Evolutionary conservation across 2,888 invertebrate genomes (phyloP).

Genomic region (Acronicta leporina): DNA sequence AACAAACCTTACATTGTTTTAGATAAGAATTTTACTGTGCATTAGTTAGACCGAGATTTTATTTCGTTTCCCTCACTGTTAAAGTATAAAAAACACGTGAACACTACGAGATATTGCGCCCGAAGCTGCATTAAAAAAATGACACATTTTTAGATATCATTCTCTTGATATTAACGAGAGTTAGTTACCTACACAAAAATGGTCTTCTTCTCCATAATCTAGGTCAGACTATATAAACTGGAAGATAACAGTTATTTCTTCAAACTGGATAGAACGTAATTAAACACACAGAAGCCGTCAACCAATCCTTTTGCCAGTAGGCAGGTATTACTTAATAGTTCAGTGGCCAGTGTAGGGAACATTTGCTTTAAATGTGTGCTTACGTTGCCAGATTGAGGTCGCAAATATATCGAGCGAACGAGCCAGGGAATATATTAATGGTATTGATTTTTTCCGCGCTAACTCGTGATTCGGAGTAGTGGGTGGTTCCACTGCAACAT

Average conservation of each 20-base stretch:
- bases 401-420: conserved; percentile 33
- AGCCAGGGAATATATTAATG: conserved; percentile 40
- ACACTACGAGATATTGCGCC: conserved; percentile 19
- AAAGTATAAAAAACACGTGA: conserved; percentile 20
- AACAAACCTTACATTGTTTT: conserved; percentile 17
- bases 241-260: no score
- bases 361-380: conserved; percentile 37
- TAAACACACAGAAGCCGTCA: conserved; percentile 28
- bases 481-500: conserved; percentile 15
- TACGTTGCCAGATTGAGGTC: conserved; percentile 33
- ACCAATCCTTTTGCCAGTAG: conserved; percentile 1
- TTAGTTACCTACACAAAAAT: no score
- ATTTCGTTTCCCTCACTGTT: conserved; percentile 20
- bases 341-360: conserved; percentile 34
- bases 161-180: no score
- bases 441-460: conserved; percentile 43
- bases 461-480: conserved; percentile 18
- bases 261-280: not conserved
- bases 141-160: no score
- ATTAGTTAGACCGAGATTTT: conserved; percentile 27
- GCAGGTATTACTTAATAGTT: conserved; percentile 38
- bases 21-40: conserved; percentile 43
- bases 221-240: no score
- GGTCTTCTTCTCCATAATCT: no score
- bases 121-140: conserved; percentile 1